A percentile compares a stretch with the other conserved stretches of the same genome.
Evolutionary conservation across 2,888 invertebrate species (phyloP).

Genomic region (Cryptocephalus primarius): DNA sequence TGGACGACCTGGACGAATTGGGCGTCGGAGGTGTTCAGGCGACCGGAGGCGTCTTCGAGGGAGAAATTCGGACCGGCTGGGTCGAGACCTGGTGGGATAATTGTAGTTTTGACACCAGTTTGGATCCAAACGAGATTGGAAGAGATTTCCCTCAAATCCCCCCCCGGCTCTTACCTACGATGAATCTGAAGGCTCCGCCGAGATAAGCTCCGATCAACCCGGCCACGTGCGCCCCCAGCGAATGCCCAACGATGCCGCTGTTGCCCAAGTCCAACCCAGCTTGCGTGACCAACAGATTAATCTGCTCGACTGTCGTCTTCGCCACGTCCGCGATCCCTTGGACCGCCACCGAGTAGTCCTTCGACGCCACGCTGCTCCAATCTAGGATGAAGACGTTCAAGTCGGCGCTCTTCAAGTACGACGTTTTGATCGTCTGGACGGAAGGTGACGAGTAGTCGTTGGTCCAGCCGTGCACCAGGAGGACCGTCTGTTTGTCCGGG

Average conservation of each 20-base stretch:
- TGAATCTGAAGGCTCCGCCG: not conserved
- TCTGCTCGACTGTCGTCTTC: slow-evolving; percentile 16
- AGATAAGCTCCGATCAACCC: slow-evolving; percentile 22
- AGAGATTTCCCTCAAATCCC: not conserved
- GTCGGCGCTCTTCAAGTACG: slow-evolving; percentile 17
- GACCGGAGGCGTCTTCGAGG: slow-evolving; percentile 17
- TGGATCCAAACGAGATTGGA: too few relatives aligned
- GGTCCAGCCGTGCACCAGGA: slow-evolving; percentile 28
- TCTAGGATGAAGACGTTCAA: slow-evolving; percentile 30
- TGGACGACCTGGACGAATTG: slow-evolving; percentile 30
- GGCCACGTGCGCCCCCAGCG: slow-evolving; percentile 28
- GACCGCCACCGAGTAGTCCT: not conserved
- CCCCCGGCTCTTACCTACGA: slow-evolving; percentile 9
- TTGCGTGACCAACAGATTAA: slow-evolving; percentile 6
- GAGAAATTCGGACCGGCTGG: slow-evolving; percentile 28
- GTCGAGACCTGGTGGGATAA: slow-evolving; percentile 22
- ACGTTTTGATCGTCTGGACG: slow-evolving; percentile 16
- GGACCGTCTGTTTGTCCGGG: slow-evolving; percentile 13
- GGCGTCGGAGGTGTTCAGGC: slow-evolving; percentile 28
- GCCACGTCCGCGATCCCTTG: slow-evolving; percentile 12
- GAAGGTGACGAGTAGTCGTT: slow-evolving; percentile 18
- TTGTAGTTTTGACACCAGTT: too few relatives aligned
- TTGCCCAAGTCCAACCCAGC: slow-evolving; percentile 5
- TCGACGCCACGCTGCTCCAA: slow-evolving; percentile 15
- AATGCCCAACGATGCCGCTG: slow-evolving; percentile 13